Evolutionary conservation across 2,113 vertebrate genomes (phyloP), one percentile per base, ranked within the genome.

Genomic region (Dipodomys merriami): DNA sequence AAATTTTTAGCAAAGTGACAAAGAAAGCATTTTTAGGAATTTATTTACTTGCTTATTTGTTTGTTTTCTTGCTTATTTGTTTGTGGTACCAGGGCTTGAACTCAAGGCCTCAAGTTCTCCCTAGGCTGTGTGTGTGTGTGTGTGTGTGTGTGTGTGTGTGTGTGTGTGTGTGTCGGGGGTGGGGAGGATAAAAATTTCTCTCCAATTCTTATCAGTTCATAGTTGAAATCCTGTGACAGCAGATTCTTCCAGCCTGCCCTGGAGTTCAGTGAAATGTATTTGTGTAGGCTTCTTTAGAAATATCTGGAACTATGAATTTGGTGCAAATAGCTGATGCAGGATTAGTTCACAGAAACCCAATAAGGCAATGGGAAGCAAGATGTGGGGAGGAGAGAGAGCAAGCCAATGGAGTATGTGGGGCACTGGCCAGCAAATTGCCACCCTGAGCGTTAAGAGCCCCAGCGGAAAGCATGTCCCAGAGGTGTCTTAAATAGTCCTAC

Each of bases 321-420:
- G 25, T 29, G 57, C 27, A 22, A 12, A 12, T 53, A 5, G 30
- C 74, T 29, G 57, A 30, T 73, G 30, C 18, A 33, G 23, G 68
- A 35, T 53, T 53, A 35, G 64, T 65, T 86, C 68, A 1, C 3
- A 25, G 83, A 67, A 62, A 33, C 30, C 35, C 86, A 73, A 15
- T 3, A 20, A 67, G 72, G 10, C 18, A 33, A 12, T 22, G 53
- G 27, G 73, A 80, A 49, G 19, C 29, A 33, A 62, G 35, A 57
- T 3, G 18, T 49, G 49, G 8, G 49, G 49, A 27, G 25, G 53
- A 65, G 11, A 4, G 25, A 62, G 69, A 81, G 83, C 4, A 68
- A 81, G 25, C 60, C 49, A 7, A 9, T 25, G 1, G 33, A 57
- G 5, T 3, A 1, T 5, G 57, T 15, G 0, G 4, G 44, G 35